A percentile compares a stretch with the other conserved stretches of the same genome.
These are phyloP conservation scores for Ceratina calcarata DNA, from an alignment of 1,140 invertebrate species.

Conservation along the genomic window DNA sequence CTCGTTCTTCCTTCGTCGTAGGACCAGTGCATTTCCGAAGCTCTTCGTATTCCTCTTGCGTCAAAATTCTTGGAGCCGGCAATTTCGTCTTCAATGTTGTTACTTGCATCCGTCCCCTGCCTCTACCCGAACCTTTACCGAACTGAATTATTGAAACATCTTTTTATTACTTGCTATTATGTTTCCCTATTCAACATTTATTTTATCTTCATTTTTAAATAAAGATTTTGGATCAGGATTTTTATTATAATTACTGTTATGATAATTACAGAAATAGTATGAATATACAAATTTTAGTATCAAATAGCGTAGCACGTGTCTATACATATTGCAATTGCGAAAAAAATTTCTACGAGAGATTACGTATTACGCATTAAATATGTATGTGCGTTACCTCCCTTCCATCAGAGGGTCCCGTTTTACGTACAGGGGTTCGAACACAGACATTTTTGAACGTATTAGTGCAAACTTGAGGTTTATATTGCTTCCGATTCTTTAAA, in stretches of 20 bases:
- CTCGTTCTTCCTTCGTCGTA: constrained; percentile 62
- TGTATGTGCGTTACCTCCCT: constrained; percentile 41
- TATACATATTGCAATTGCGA: too few relatives aligned
- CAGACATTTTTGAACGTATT: background rate
- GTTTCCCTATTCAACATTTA: too few relatives aligned
- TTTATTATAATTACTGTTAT: constrained; percentile 9
- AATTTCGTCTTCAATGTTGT: constrained; percentile 44
- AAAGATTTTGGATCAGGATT: too few relatives aligned
- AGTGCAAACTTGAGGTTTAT: background rate
- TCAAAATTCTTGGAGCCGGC: constrained; percentile 66
- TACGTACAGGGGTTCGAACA: background rate
- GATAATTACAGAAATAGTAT: background rate
- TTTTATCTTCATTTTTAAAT: background rate
- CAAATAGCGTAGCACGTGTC: too few relatives aligned
- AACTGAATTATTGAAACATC: constrained; percentile 2
- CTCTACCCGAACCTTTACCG: background rate
- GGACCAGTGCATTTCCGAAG: constrained; percentile 58
- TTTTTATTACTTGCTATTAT: background rate
- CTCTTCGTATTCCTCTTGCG: constrained; percentile 69
- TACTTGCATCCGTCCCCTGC: background rate
- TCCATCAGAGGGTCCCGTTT: constrained; percentile 5
- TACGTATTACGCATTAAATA: background rate
- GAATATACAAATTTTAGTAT: too few relatives aligned
- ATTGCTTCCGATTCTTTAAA: background rate
- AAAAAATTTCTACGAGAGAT: background rate